These are phyloP conservation scores for Uropsilus gracilis DNA, from an alignment of 2,113 vertebrate genomes.

Conservation along the genomic window DNA sequence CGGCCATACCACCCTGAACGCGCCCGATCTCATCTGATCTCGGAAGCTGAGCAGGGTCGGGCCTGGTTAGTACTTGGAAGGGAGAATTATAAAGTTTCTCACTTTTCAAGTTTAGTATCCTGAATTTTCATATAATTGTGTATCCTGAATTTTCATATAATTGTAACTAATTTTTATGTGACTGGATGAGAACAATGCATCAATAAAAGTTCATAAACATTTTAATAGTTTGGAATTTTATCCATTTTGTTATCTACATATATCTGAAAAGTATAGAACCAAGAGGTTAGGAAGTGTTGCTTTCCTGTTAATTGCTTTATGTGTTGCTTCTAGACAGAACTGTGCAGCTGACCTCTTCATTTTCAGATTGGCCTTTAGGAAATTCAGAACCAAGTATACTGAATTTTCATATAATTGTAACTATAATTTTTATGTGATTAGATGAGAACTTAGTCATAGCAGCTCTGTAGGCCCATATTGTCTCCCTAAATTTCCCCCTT, in stretches of 20 bases:
- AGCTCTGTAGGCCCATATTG: background rate
- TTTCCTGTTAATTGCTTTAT: slow-evolving; percentile 20
- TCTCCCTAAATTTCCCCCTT: background rate
- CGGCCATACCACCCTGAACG: too few relatives aligned
- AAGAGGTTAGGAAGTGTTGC: background rate
- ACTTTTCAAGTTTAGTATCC: background rate
- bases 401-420: too few relatives aligned
- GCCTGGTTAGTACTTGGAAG: too few relatives aligned
- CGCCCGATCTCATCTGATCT: too few relatives aligned
- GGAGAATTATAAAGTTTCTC: too few relatives aligned
- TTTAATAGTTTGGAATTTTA: slow-evolving; percentile 33
- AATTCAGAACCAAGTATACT: slow-evolving; percentile 17
- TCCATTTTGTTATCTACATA: background rate
- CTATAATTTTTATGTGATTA: too few relatives aligned
- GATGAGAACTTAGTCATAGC: background rate
- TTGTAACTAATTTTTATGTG: slow-evolving; percentile 26
- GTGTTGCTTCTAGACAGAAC: background rate
- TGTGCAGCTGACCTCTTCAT: background rate
- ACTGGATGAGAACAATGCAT: background rate
- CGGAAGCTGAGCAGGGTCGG: too few relatives aligned
- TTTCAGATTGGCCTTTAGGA: slow-evolving; percentile 41
- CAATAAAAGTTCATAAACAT: background rate
- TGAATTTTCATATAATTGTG: slow-evolving; percentile 10
- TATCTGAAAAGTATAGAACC: background rate
- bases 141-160: background rate